Evolutionary conservation across 2,113 vertebrate species (phyloP).

Genomic region (Arvicanthis niloticus): DNA sequence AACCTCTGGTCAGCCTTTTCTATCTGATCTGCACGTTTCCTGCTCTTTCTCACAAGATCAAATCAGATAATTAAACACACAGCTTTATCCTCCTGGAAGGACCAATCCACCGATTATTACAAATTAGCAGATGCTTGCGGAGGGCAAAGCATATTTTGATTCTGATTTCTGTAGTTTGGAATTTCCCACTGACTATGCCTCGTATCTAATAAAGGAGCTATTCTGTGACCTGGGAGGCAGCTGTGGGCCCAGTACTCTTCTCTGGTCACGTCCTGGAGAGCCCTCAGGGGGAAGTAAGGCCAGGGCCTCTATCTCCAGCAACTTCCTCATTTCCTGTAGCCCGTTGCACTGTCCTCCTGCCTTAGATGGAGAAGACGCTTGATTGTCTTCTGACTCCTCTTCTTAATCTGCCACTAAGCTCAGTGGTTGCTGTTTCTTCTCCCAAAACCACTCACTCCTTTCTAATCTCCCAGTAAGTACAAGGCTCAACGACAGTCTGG

Average conservation of each 20-base stretch:
- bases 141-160: background rate
- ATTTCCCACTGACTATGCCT: background rate
- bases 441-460: background rate
- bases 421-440: constrained; percentile 3
- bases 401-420: background rate
- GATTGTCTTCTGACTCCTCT: background rate
- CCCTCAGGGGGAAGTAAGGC: background rate
- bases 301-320: background rate
- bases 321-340: background rate
- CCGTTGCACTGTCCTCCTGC: background rate
- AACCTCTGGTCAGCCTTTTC: background rate
- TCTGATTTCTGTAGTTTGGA: background rate
- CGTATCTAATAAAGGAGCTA: background rate
- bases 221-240: background rate
- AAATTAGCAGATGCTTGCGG: background rate
- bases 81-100: background rate
- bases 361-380: background rate
- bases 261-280: background rate
- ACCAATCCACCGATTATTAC: background rate
- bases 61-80: background rate
- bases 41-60: background rate
- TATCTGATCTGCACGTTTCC: background rate
- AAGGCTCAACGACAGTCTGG: background rate
- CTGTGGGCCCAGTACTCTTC: background rate
- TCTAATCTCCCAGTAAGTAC: background rate